These are phyloP conservation scores for Nomada ruficornis DNA, from an alignment of 2,888 invertebrate genomes.

Conservation along the genomic window DNA sequence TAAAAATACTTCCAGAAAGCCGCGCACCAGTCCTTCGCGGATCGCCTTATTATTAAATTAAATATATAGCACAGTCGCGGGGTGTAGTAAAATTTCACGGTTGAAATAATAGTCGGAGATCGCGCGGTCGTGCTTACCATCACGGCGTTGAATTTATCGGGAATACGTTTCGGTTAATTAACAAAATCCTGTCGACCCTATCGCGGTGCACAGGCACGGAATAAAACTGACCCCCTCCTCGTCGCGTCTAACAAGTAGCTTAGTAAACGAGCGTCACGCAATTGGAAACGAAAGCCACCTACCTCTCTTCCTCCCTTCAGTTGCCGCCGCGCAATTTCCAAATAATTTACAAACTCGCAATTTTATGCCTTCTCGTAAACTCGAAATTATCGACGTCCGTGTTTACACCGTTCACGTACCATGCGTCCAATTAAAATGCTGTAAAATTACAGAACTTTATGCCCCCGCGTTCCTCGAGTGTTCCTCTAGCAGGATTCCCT, in stretches of 20 bases:
- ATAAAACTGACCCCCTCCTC: background rate
- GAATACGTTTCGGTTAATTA: background rate
- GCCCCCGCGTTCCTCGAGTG: background rate
- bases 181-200: background rate
- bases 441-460: conserved; percentile 30
- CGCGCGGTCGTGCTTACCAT: background rate
- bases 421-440: conserved; percentile 40
- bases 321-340: background rate
- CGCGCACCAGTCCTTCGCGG: background rate
- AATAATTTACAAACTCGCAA: conserved; percentile 41
- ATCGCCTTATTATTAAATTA: conserved; percentile 9
- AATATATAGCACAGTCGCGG: background rate
- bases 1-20: conserved; percentile 4
- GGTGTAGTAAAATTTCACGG: background rate
- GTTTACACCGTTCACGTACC: conserved; percentile 3
- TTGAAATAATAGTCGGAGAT: background rate
- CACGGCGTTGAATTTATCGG: background rate
- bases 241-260: background rate
- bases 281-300: background rate
- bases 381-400: conserved; percentile 26
- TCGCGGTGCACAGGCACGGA: background rate
- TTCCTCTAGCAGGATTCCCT: background rate
- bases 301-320: background rate
- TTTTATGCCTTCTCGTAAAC: conserved; percentile 41
- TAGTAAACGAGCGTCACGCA: conserved; percentile 2